Evolutionary conservation across 2,888 invertebrate species (phyloP).

Genomic region (Mimachlamys varia): DNA sequence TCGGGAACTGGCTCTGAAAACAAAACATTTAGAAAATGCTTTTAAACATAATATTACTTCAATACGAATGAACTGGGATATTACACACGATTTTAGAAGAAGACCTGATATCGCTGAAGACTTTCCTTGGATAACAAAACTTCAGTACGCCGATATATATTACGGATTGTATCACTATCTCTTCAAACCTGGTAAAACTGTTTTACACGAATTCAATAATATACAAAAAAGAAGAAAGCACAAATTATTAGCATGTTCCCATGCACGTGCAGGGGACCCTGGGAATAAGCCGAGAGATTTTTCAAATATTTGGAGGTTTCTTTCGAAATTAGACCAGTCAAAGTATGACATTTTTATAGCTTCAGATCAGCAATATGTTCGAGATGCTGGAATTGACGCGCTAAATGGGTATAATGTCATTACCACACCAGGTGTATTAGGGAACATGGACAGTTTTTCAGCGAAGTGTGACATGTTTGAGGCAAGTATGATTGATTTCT

Average conservation of each 20-base stretch:
- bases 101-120: neutral
- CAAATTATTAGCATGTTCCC: neutral
- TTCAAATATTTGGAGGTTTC: neutral
- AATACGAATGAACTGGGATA: conserved; percentile 7
- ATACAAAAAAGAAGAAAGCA: neutral
- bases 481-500: neutral
- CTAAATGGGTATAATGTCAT: neutral
- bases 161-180: neutral
- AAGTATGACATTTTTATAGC: conserved; percentile 1
- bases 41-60: neutral
- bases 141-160: neutral
- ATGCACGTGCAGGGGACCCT: neutral
- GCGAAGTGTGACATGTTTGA: neutral
- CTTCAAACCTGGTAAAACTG: neutral
- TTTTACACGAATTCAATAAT: neutral
- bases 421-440: neutral
- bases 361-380: conserved; percentile 1
- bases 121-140: neutral
- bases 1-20: neutral
- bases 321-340: neutral
- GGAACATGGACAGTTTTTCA: neutral
- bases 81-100: neutral
- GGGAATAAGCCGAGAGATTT: neutral
- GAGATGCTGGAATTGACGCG: neutral
- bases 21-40: neutral